Percentiles rank a stretch among this genome's conserved stretches.
Conservation (phyloP, 2,797 vertebrate genomes). For the Sphaeramia orbicularis region DNA sequence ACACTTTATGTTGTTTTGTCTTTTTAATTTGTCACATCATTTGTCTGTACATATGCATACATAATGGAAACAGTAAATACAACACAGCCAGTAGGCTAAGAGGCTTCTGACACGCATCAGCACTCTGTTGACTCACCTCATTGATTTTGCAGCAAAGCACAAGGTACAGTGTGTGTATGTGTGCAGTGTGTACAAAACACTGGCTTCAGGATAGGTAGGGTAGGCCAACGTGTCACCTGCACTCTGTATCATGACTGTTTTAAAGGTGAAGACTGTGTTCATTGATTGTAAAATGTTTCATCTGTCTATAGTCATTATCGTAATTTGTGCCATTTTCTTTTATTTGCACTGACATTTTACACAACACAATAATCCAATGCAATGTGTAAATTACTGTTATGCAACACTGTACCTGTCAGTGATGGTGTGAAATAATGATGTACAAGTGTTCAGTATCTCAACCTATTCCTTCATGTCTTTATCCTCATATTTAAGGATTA, state of each 20-base stretch:
- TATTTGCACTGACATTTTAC: too few relatives aligned
- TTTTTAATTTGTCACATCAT: too few relatives aligned
- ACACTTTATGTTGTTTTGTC: too few relatives aligned
- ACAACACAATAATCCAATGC: background rate
- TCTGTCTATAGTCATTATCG: too few relatives aligned
- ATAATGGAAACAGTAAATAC: constrained; percentile 58
- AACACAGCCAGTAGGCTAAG: constrained; percentile 44
- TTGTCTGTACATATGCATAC: background rate
- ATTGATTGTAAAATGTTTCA: too few relatives aligned
- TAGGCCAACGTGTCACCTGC: constrained; percentile 5
- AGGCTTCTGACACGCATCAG: constrained; percentile 52
- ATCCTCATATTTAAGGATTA: too few relatives aligned
- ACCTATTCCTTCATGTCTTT: too few relatives aligned
- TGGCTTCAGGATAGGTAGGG: constrained; percentile 4
- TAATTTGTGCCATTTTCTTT: too few relatives aligned
- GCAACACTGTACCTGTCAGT: background rate
- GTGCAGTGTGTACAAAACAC: constrained; percentile 20
- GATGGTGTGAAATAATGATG: background rate
- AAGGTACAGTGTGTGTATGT: constrained; percentile 29
- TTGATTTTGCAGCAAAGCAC: constrained; percentile 65
- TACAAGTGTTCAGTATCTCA: constrained; percentile 15
- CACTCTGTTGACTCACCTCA: constrained; percentile 73
- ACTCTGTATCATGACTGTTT: too few relatives aligned
- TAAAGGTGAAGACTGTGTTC: too few relatives aligned
- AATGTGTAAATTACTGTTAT: constrained; percentile 8